Conservation (phyloP, 2,888 invertebrate genomes). For the Hololepta plana region DNA sequence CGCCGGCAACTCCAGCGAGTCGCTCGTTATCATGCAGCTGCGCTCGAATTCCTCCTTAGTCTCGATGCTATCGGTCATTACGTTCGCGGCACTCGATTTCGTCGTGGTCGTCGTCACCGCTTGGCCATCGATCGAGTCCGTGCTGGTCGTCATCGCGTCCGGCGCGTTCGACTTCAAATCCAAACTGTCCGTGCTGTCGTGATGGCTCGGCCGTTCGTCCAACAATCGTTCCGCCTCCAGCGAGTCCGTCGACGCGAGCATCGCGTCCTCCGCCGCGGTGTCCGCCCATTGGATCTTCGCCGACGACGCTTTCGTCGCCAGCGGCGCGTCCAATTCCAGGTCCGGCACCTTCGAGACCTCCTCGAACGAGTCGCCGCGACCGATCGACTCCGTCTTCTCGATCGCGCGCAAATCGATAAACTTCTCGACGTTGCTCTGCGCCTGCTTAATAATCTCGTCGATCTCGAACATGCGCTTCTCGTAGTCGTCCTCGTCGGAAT, state of each 20-base stretch:
- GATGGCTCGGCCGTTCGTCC: constrained; percentile 28
- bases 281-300: constrained; percentile 27
- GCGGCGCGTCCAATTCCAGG: constrained; percentile 29
- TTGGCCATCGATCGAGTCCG: constrained; percentile 34
- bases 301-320: constrained; percentile 20
- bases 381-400: constrained; percentile 35
- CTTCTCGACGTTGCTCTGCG: constrained; percentile 45
- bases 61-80: constrained; percentile 39
- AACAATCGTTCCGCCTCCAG: constrained; percentile 31
- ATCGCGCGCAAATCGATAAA: constrained; percentile 37
- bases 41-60: constrained; percentile 21
- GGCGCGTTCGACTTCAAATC: constrained; percentile 38
- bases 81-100: constrained; percentile 18
- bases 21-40: constrained; percentile 29
- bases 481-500: constrained; percentile 39
- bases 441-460: constrained; percentile 47
- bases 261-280: constrained; percentile 27
- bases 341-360: constrained; percentile 34
- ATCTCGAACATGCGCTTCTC: constrained; percentile 49
- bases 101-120: constrained; percentile 13
- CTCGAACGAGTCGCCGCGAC: constrained; percentile 32
- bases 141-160: constrained; percentile 38
- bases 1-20: constrained; percentile 30
- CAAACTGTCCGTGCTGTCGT: constrained; percentile 48
- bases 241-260: constrained; percentile 45